Evolutionary conservation across 2,113 vertebrate species (phyloP), one percentile per base, ranked within the genome.

Genomic region (Atlantisia rogersi): DNA sequence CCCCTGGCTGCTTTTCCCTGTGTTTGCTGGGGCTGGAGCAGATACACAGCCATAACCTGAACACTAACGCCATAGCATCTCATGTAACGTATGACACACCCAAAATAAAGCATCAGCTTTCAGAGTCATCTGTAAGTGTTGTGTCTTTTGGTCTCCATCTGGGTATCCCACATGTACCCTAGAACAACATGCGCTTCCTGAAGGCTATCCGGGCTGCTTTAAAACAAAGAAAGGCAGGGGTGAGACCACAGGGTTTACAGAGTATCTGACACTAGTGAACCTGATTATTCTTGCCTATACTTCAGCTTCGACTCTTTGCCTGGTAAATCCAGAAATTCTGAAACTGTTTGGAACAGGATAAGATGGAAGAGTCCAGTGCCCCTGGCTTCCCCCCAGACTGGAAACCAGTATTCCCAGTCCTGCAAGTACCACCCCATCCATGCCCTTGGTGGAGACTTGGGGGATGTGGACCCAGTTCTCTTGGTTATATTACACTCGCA

Each of bases 101-200:
- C 69, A 86, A 42, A 96, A 95, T 96, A 97, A 97, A 97, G 65
- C 94, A 89, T 64, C 7, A 7, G 82, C 88, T 92, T 75, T 70
- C 68, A 70, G 32, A n/a, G 39, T 17, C 55, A 37, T 2, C 2
- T 22, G 7, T 7, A 25, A 53, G 21, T 3, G 26, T 21, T 25
- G 24, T 13, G 29, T 81, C 24, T 71, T 59, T 71, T 18, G 63
- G n/a, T 29, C 31, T 69, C 11, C n/a, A 24, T 18, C 68, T 53
- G 46, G 26, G 11, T 32, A 28, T 11, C 37, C 70, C 79, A 35
- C 37, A 17, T 15, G 0, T 1, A 22, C 1, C 35, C 17, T 14
- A 22, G 25, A 0, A n/a, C 15, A 85, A 39, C 7, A 7, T 11
- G 1, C 12, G 21, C 3, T 32, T 52, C 69, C 31, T 63, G 40